Conservation (phyloP, 2,113 vertebrate genomes). For the Thunnus thynnus region DNA sequence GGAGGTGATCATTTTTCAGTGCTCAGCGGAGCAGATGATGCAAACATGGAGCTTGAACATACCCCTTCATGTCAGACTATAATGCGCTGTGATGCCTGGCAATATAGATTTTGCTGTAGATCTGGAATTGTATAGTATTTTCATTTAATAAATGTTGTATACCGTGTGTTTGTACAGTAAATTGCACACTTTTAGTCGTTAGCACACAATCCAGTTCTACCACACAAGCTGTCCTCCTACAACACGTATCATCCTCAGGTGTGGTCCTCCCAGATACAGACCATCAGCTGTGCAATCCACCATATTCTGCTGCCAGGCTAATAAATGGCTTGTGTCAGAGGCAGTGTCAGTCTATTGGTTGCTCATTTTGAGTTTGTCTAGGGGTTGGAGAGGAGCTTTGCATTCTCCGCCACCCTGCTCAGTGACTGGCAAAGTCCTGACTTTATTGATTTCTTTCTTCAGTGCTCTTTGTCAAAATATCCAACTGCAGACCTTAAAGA, state of each 20-base stretch:
- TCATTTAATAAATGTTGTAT: neutral
- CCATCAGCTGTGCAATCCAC: slow-evolving; percentile 80
- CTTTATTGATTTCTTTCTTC: slow-evolving; percentile 98
- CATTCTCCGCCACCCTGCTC: slow-evolving; percentile 74
- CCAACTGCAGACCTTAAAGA: slow-evolving; percentile 95
- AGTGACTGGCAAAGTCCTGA: slow-evolving; percentile 82
- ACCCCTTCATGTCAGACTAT: slow-evolving; percentile 23
- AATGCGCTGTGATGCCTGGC: neutral
- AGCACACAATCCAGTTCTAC: slow-evolving; percentile 12
- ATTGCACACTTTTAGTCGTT: slow-evolving; percentile 42
- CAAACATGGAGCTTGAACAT: slow-evolving; percentile 52
- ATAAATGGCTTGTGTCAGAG: slow-evolving; percentile 97
- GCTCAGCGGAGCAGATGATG: slow-evolving; percentile 73
- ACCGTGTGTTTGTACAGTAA: neutral
- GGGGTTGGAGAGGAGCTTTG: slow-evolving; percentile 80
- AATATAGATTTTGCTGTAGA: slow-evolving; percentile 48
- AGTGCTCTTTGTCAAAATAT: slow-evolving; percentile 99
- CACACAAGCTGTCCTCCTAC: slow-evolving; percentile 22
- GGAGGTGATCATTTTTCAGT: slow-evolving; percentile 67
- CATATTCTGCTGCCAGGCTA: slow-evolving; percentile 85
- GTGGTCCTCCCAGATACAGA: slow-evolving; percentile 78
- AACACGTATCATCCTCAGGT: slow-evolving; percentile 66
- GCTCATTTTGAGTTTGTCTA: slow-evolving; percentile 95
- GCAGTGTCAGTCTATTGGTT: slow-evolving; percentile 94
- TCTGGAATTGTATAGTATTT: slow-evolving; percentile 18